These are phyloP conservation scores for Diceros bicornis DNA, from an alignment of 2,797 vertebrate genomes.

Conservation along the genomic window DNA sequence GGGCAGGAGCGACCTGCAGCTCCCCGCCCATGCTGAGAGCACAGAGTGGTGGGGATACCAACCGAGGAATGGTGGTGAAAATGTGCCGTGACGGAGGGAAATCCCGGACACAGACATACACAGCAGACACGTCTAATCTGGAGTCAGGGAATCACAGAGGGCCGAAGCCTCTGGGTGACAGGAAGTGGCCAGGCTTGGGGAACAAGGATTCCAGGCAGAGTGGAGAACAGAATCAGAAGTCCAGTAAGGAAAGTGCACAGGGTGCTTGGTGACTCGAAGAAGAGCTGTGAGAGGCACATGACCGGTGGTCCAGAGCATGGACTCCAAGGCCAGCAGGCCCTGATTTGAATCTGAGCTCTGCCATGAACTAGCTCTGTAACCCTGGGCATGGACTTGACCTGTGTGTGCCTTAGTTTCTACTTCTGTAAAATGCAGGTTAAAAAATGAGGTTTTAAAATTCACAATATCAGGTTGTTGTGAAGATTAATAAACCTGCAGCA, in stretches of 20 bases:
- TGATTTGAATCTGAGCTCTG: not conserved
- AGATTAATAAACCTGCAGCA: not conserved
- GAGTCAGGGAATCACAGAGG: too few species aligned
- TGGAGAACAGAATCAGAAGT: not conserved
- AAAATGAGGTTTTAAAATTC: not conserved
- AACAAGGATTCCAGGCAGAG: too few species aligned
- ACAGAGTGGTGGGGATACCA: rapidly evolving
- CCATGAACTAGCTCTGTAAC: too few species aligned
- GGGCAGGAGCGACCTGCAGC: not conserved
- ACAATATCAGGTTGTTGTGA: not conserved
- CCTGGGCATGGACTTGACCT: not conserved
- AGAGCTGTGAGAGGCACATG: not conserved
- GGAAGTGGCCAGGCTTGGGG: not conserved
- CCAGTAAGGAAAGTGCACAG: not conserved
- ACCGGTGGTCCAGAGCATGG: not conserved
- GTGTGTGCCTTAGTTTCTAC: not conserved
- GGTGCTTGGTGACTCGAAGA: not conserved
- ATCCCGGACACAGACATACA: not conserved
- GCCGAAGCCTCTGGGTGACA: not conserved
- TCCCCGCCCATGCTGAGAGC: not conserved
- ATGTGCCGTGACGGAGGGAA: not conserved
- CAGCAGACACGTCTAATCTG: not conserved
- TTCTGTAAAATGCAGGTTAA: not conserved
- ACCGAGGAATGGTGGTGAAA: rapidly evolving
- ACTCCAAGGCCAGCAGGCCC: not conserved